Evolutionary conservation across 1,140 invertebrate genomes (phyloP), one percentile per base, ranked within the genome.

Genomic region (Ylistrum balloti): DNA sequence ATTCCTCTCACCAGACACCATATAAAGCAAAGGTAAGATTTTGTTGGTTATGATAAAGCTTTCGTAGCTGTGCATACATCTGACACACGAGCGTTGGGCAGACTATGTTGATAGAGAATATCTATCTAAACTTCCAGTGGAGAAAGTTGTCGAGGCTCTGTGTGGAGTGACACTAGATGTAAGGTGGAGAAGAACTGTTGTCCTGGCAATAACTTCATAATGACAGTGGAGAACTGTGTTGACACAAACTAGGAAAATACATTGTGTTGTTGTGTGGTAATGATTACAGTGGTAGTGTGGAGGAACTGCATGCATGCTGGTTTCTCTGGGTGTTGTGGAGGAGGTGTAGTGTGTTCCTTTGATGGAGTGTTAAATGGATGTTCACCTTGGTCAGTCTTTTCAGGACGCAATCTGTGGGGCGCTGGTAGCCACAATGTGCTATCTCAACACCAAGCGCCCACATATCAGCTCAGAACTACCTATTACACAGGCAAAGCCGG

Each of bases 351-450:
- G 2, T 2, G n/a, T 28, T 3, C 22, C 56, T 28, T 22, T 74
- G 56, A 74, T 87, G 7, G 38, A 34, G 28, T 45, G 89, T 28
- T 93, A 93, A 86, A 95, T 95, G 94, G 94, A 94, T 41, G 33
- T 88, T 86, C 85, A 45, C 38, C 86, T 93, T 22, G 91, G 92
- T 32, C 90, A 93, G 87, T 93, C 94, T 0, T 95, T 94, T 89
- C 94, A 95, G 74, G 93, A 95, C 92, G 93, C 93, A 1, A 93
- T 95, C 48, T 95, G 94, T 91, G 94, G 94, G 28, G 92, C 94
- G 34, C 86, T 95, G 85, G 93, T 95, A 17, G 93, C 95, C 17
- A 93, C 94, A 56, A 94, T 95, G 93, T 95, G 94, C 89, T 95
- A 95, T 89, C 89, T 95, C 89, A 95, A 93, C 88, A 86, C 92